Evolutionary conservation across 1,140 invertebrate species (phyloP), one percentile per base, ranked within the genome.

Genomic region (Zaprionus kolodkinae): DNA sequence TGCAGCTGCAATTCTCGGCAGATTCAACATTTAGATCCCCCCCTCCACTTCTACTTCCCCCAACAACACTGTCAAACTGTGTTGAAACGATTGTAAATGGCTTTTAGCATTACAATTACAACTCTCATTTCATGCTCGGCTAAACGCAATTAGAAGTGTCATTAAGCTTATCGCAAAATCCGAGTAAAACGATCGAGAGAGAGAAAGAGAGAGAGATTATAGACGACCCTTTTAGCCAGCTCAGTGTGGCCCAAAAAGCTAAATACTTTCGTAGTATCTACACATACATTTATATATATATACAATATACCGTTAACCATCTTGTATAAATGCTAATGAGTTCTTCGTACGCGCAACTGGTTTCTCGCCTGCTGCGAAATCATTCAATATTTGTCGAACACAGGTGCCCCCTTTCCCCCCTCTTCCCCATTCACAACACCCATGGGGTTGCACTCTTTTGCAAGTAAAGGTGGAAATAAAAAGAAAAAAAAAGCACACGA

Each of bases 111-210:
- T 61, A 64, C 35, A 50, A 73, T 71, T 77, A 80, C 45, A 64
- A 57, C 27, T 38, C 61, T 30, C 36, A 77, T 66, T 72, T 84
- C 52, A 77, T 80, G 81, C 59, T 17, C 64, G 59, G 61, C 63
- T 48, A 54, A 64, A 36, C 40, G 61, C 72, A 75, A 80, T 84
- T 77, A 67, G n/a, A 13, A 38, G 17, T 59, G 59, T 66, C 70
- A 83, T 85, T 83, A 76, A 76, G 64, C 50, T 40, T 55, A 60
- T 66, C 40, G 7, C 50, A 57, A 54, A 63, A 54, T 43, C 54
- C 17, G 9, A 33, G 2, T n/a, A 36, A 56, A 60, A 40, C 30
- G 56, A 73, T 72, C 56, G 25, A 27, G 25, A 27, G 25, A 1
- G 25, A 27, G 4, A n/a, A n/a, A n/a, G n/a, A n/a, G 21, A 21